A percentile compares a stretch with the other conserved stretches of the same genome.
Conservation (phyloP, 1,140 invertebrate species). For the Drosophila grimshawi region DNA sequence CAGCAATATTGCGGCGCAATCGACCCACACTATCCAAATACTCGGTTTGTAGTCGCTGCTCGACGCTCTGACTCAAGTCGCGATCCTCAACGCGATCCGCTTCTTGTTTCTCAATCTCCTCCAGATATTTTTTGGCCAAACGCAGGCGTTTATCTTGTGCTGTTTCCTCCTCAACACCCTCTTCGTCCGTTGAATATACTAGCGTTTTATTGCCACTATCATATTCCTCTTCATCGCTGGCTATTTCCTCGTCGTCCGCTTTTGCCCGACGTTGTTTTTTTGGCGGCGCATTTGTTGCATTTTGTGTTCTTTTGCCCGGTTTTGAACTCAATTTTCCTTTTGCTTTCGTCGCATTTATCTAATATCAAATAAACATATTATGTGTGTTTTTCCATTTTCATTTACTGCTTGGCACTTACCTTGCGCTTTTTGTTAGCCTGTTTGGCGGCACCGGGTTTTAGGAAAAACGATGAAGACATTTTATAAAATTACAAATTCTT, state of each 20-base stretch:
- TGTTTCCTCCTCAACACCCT: conserved; percentile 89
- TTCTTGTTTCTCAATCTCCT: conserved; percentile 93
- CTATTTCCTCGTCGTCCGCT: conserved; percentile 85
- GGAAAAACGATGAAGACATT: conserved; percentile 87
- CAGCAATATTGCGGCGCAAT: conserved; percentile 90
- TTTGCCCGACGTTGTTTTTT: conserved; percentile 65
- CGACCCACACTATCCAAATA: conserved; percentile 93
- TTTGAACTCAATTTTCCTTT: conserved; percentile 39
- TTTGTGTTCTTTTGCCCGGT: conserved; percentile 56
- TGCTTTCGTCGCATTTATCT: conserved; percentile 77
- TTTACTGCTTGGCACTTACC: conserved; percentile 73
- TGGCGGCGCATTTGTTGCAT: conserved; percentile 46
- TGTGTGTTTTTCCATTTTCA: background rate
- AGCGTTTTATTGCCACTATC: conserved; percentile 85
- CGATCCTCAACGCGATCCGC: conserved; percentile 88
- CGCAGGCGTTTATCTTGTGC: conserved; percentile 95
- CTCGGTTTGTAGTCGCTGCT: conserved; percentile 91
- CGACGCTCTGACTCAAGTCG: conserved; percentile 89
- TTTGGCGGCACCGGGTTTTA: conserved; percentile 86
- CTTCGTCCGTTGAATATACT: conserved; percentile 86
- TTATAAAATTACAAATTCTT: conserved; percentile 16
- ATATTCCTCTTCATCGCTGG: conserved; percentile 85
- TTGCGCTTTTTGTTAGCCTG: conserved; percentile 85
- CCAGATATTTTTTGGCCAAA: conserved; percentile 94
- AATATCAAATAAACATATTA: conserved; percentile 64